Conservation (phyloP, 1,140 invertebrate species). For the Zaprionus gabonicus region DNA sequence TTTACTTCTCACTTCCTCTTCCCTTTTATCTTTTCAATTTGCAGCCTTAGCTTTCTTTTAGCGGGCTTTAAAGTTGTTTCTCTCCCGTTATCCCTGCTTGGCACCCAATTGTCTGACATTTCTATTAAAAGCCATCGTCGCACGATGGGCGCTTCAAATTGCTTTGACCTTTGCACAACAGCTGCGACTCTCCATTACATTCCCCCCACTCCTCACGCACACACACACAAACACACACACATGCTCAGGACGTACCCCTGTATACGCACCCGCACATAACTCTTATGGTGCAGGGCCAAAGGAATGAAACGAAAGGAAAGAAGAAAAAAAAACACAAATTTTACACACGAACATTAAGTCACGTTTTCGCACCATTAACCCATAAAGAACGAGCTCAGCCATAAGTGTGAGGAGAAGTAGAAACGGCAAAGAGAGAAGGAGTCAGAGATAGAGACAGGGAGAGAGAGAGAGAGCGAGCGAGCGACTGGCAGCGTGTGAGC, state of each 20-base stretch:
- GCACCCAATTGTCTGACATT: conserved; percentile 74
- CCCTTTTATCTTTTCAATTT: conserved; percentile 1
- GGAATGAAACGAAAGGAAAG: conserved; percentile 27
- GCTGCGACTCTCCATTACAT: conserved; percentile 61
- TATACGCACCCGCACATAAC: conserved; percentile 59
- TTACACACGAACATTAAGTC: conserved; percentile 83
- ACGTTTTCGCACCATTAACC: conserved; percentile 84
- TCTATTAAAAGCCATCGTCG: conserved; percentile 75
- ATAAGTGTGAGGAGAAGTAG: conserved; percentile 8
- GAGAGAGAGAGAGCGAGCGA: conserved; percentile 9
- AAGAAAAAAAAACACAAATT: conserved; percentile 62
- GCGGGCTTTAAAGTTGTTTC: conserved; percentile 30
- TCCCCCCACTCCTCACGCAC: not conserved
- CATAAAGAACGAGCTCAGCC: conserved; percentile 75
- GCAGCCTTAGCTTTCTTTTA: not conserved
- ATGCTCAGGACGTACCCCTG: not conserved
- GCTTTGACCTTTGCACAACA: conserved; percentile 82
- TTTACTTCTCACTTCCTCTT: not conserved
- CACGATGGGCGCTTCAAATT: conserved; percentile 71
- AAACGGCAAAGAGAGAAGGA: conserved; percentile 18
- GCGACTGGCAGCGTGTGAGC: conserved; percentile 32
- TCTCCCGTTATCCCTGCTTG: conserved; percentile 4
- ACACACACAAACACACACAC: not conserved
- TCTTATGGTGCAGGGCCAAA: conserved; percentile 49
- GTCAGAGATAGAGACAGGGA: conserved; percentile 13